Conservation (phyloP, 35 echinoderm and acorn worm genomes). For the Lytechinus pictus region DNA sequence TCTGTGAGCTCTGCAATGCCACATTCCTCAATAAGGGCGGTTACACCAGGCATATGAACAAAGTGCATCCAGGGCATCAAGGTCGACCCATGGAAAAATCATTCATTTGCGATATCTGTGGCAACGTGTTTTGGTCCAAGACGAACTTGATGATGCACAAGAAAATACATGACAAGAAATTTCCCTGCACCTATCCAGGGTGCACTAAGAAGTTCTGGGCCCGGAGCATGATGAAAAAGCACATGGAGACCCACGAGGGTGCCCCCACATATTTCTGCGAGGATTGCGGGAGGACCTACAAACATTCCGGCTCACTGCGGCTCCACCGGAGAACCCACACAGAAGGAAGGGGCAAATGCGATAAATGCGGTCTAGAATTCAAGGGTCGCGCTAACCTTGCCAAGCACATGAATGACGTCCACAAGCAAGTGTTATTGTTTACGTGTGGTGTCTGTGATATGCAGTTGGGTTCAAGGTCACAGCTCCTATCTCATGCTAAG, state of each 20-base stretch:
- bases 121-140: background rate
- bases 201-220: background rate
- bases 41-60: slow-evolving; percentile 1
- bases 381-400: background rate
- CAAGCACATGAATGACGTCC: background rate
- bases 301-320: background rate
- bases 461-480: background rate
- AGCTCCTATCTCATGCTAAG: background rate
- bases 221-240: background rate
- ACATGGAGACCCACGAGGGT: background rate
- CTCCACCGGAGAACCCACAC: background rate
- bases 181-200: background rate
- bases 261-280: background rate
- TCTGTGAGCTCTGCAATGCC: background rate
- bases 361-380: background rate
- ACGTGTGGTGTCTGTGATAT: background rate
- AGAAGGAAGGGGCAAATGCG: background rate
- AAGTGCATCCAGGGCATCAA: background rate
- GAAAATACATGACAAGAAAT: background rate
- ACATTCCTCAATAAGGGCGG: background rate
- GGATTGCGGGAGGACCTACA: background rate
- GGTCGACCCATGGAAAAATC: background rate
- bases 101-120: background rate
- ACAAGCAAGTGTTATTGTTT: background rate
- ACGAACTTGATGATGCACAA: background rate